These are phyloP conservation scores for Thymelicus sylvestris DNA, from an alignment of 2,888 invertebrate species.

Conservation along the genomic window DNA sequence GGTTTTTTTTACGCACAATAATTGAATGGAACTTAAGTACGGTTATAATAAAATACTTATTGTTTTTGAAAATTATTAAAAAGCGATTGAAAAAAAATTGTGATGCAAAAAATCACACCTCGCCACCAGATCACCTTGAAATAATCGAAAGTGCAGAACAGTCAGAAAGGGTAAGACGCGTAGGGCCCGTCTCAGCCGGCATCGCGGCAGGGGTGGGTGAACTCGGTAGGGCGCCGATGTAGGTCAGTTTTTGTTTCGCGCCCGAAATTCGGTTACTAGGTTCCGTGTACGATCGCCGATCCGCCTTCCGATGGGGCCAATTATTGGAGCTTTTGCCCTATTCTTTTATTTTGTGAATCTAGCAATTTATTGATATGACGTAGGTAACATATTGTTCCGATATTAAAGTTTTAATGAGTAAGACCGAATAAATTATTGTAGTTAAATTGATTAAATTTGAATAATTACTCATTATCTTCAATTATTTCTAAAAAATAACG, in stretches of 20 bases:
- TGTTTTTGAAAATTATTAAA: not conserved
- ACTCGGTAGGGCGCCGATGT: slow-evolving; percentile 80
- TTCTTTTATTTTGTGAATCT: slow-evolving; percentile 14
- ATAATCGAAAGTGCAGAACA: slow-evolving; percentile 68
- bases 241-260: slow-evolving; percentile 85
- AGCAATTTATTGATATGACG: not conserved
- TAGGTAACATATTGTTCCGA: not conserved
- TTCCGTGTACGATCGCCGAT: slow-evolving; percentile 57
- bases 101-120: not conserved
- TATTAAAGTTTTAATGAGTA: not conserved
- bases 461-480: slow-evolving; percentile 7
- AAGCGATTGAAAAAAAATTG: slow-evolving; percentile 4
- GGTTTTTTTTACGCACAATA: not conserved
- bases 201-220: slow-evolving; percentile 74
- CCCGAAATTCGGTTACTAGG: slow-evolving; percentile 83
- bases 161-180: slow-evolving; percentile 69
- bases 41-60: no score
- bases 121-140: slow-evolving; percentile 59
- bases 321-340: slow-evolving; percentile 38
- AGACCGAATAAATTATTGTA: not conserved
- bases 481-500: slow-evolving; percentile 21
- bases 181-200: slow-evolving; percentile 68
- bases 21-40: not conserved
- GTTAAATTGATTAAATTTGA: not conserved
- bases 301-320: slow-evolving; percentile 44